These are phyloP conservation scores for Tipula unca DNA, from an alignment of 2,888 invertebrate species.

Conservation along the genomic window DNA sequence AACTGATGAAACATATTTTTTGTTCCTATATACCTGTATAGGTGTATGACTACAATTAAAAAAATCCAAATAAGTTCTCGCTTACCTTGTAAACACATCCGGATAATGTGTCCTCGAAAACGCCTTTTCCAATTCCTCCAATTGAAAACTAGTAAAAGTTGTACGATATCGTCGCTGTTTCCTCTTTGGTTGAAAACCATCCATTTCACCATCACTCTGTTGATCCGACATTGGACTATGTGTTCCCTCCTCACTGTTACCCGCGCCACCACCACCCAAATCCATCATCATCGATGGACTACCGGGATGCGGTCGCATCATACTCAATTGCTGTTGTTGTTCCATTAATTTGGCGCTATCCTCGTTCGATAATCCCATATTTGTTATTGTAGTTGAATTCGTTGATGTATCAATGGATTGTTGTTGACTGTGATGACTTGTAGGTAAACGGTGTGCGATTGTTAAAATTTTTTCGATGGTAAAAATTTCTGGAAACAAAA, in stretches of 20 bases:
- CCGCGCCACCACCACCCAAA: constrained; percentile 44
- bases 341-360: constrained; percentile 43
- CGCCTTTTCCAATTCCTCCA: constrained; percentile 94
- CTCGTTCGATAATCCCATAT: constrained; percentile 43
- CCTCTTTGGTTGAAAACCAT: constrained; percentile 77
- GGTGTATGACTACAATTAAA: no score
- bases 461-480: constrained; percentile 18
- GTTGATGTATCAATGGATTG: background rate
- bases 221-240: constrained; percentile 48
- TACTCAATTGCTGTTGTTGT: constrained; percentile 39
- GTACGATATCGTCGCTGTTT: constrained; percentile 87
- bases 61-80: background rate
- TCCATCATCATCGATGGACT: constrained; percentile 42
- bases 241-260: constrained; percentile 40
- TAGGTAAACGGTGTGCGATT: constrained; percentile 16
- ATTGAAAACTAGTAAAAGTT: constrained; percentile 90
- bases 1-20: no score
- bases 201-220: constrained; percentile 56
- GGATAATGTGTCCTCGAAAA: constrained; percentile 97
- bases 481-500: constrained; percentile 14
- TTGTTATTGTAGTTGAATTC: constrained; percentile 24
- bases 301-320: constrained; percentile 37
- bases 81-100: constrained; percentile 90
- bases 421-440: constrained; percentile 8
- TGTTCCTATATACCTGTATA: no score